phyloP scores from a whole-genome alignment of 2,888 invertebrate genomes.

The Lycia hirtaria region DNA sequence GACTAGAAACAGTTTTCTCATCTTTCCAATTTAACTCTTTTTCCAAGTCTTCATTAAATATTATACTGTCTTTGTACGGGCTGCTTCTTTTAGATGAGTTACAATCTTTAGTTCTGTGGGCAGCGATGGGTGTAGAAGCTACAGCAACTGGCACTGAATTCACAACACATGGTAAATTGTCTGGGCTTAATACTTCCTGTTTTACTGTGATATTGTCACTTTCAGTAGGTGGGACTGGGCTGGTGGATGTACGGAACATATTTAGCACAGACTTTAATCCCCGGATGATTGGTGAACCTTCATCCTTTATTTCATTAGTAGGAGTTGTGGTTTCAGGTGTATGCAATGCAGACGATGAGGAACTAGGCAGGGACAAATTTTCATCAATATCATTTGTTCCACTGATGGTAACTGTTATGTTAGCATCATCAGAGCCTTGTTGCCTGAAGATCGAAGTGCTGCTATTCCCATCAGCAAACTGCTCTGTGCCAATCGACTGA shows the following conservation, averaged over 20 bases:
- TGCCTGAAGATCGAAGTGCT: conserved; percentile 53
- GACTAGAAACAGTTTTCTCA: conserved; percentile 70
- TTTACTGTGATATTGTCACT: conserved; percentile 34
- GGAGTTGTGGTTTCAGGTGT: conserved; percentile 78
- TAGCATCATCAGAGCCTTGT: conserved; percentile 54
- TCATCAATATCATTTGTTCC: conserved; percentile 63
- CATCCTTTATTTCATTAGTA: conserved; percentile 70
- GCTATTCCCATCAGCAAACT: conserved; percentile 54
- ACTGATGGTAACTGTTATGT: conserved; percentile 59
- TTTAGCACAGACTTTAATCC: conserved; percentile 76
- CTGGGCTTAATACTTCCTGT: conserved; percentile 24
- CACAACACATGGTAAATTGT: conserved; percentile 33
- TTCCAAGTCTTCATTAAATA: conserved; percentile 75
- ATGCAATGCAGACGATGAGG: conserved; percentile 63
- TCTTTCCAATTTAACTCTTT: conserved; percentile 77
- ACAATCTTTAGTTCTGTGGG: conserved; percentile 54
- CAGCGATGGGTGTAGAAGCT: conserved; percentile 69
- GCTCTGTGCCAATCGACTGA: conserved; percentile 59
- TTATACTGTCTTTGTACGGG: conserved; percentile 71
- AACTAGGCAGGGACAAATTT: conserved; percentile 65
- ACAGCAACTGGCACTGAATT: conserved; percentile 39
- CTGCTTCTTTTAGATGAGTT: conserved; percentile 63
- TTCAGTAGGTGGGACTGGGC: conserved; percentile 66
- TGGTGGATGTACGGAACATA: conserved; percentile 77
- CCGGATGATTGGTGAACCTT: conserved; percentile 75